Evolutionary conservation across 2,888 invertebrate genomes (phyloP).

Genomic region (Caradrina kadenii): DNA sequence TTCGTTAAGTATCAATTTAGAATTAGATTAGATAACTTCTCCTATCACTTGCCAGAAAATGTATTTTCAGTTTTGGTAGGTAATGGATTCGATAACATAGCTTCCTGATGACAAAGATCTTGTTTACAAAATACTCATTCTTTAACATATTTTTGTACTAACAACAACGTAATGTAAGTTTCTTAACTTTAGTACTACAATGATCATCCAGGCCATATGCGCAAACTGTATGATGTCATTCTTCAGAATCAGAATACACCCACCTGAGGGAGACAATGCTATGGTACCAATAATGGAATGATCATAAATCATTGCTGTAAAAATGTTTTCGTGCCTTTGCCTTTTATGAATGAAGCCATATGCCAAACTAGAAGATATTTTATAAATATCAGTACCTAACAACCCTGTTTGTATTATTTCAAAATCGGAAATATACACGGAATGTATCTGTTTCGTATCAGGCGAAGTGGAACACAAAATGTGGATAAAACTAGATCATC

Average conservation of each 20-base stretch:
- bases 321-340: constrained; percentile 16
- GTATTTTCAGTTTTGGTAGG: constrained; percentile 17
- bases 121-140: constrained; percentile 17
- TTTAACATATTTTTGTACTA: constrained; percentile 11
- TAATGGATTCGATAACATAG: constrained; percentile 23
- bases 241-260: constrained; percentile 52
- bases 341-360: not conserved
- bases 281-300: constrained; percentile 47
- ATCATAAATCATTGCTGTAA: constrained; percentile 43
- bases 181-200: constrained; percentile 44
- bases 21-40: constrained; percentile 33
- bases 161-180: constrained; percentile 27
- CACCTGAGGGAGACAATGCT: constrained; percentile 56
- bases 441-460: constrained; percentile 62
- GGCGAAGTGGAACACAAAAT: constrained; percentile 66
- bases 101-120: constrained; percentile 28
- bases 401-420: constrained; percentile 37
- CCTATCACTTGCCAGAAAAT: constrained; percentile 17
- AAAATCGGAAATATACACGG: constrained; percentile 45
- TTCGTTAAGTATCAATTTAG: constrained; percentile 13
- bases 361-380: not conserved
- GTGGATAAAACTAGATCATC: constrained; percentile 68
- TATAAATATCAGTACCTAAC: not conserved
- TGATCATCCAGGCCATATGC: constrained; percentile 38
- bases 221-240: constrained; percentile 66